A percentile compares a stretch with the other conserved stretches of the same genome.
These are phyloP conservation scores for Prionace glauca DNA, from an alignment of 2,797 vertebrate genomes.

Conservation along the genomic window DNA sequence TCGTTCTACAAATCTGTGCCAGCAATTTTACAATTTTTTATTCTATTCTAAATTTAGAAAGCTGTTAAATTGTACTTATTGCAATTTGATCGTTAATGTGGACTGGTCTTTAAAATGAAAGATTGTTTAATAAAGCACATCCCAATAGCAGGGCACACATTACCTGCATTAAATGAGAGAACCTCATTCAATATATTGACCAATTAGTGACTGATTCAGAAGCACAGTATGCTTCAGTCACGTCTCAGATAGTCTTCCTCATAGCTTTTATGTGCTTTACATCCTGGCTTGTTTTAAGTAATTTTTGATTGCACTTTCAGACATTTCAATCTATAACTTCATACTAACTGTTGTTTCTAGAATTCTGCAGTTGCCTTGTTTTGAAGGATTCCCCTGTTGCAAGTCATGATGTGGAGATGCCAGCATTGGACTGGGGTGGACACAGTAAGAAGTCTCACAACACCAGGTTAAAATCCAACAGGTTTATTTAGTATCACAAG, in stretches of 20 bases:
- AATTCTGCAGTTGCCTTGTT: background rate
- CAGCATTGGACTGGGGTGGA: too few species aligned
- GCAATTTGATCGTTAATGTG: background rate
- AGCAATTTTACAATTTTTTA: background rate
- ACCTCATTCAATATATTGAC: background rate
- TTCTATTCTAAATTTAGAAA: constrained; percentile 12
- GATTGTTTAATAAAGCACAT: background rate
- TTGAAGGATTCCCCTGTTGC: background rate
- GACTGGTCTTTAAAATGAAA: background rate
- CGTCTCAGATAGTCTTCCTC: background rate
- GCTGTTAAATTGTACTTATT: background rate
- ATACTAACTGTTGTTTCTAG: background rate
- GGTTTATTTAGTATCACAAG: too few species aligned
- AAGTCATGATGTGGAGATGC: too few species aligned
- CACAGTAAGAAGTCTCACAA: too few species aligned
- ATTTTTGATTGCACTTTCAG: background rate
- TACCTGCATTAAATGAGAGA: background rate
- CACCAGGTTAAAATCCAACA: too few species aligned
- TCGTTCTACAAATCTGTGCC: background rate
- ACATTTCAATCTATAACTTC: background rate
- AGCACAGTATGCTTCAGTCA: background rate
- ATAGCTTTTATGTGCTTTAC: background rate
- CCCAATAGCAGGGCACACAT: background rate
- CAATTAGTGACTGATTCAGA: constrained; percentile 11
- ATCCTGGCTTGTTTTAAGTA: background rate